Conservation (phyloP, 2,797 vertebrate species). For the Paramormyrops hopkinsi region DNA sequence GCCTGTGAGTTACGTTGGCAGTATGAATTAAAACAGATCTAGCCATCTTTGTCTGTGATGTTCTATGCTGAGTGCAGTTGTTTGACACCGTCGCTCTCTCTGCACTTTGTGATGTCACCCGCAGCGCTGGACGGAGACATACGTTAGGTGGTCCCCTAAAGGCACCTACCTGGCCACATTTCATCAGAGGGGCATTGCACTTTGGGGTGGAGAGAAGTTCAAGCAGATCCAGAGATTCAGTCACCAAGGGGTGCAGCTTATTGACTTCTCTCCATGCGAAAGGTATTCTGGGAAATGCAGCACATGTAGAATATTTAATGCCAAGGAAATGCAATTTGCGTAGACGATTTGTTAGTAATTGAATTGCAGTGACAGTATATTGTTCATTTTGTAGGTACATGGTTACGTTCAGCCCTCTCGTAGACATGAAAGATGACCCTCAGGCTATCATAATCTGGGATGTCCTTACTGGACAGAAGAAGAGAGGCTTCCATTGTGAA, state of each 20-base stretch:
- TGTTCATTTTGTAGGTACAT: conserved; percentile 68
- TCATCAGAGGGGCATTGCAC: conserved; percentile 89
- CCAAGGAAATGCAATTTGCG: neutral
- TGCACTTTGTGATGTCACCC: neutral
- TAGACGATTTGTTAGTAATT: accelerated
- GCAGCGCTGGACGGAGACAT: conserved; percentile 96
- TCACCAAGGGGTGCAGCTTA: conserved; percentile 93
- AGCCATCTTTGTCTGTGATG: neutral
- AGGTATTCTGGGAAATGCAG: conserved; percentile 60
- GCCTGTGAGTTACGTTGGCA: conserved; percentile 65
- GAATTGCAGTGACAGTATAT: neutral
- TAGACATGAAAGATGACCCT: conserved; percentile 96
- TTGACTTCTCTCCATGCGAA: conserved; percentile 98
- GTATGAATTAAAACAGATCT: neutral
- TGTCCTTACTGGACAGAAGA: conserved; percentile 94
- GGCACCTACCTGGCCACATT: conserved; percentile 95
- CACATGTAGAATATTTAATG: neutral
- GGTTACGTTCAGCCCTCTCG: conserved; percentile 91
- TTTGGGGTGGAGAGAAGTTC: conserved; percentile 98
- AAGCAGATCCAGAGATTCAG: conserved; percentile 97
- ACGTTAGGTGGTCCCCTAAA: conserved; percentile 94
- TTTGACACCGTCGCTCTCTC: neutral
- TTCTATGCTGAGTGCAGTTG: neutral
- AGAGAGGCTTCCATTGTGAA: conserved; percentile 96
- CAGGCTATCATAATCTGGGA: conserved; percentile 99